Conservation (phyloP, 1,140 invertebrate genomes). For the Eubasilissa regina region DNA sequence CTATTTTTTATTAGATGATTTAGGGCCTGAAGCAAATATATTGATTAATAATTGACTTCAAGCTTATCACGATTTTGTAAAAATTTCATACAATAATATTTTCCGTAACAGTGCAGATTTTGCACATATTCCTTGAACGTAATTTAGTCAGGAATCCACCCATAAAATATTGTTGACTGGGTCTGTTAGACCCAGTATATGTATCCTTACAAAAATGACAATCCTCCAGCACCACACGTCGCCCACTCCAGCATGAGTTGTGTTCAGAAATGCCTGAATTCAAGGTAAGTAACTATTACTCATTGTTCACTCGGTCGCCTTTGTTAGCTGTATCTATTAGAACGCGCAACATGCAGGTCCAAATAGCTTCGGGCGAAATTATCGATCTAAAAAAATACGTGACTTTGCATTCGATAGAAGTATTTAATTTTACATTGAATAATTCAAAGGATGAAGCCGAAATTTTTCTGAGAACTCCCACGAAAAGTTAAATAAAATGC, state of each 20-base stretch:
- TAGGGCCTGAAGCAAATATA: too few species aligned
- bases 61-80: too few species aligned
- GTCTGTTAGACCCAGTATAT: too few species aligned
- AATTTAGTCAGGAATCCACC: too few species aligned
- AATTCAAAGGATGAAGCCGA: constrained; percentile 25
- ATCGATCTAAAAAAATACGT: constrained; percentile 47
- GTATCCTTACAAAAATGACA: constrained; percentile 7
- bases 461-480: constrained; percentile 29
- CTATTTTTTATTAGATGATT: too few species aligned
- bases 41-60: too few species aligned
- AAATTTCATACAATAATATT: too few species aligned
- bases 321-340: constrained; percentile 35
- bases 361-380: constrained; percentile 40
- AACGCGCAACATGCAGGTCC: constrained; percentile 22
- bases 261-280: constrained; percentile 18
- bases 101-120: too few species aligned
- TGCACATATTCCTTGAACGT: too few species aligned
- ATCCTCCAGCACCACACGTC: constrained; percentile 8
- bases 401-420: constrained; percentile 44
- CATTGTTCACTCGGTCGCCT: constrained; percentile 6
- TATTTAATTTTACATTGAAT: constrained; percentile 26
- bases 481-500: constrained; percentile 13
- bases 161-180: too few species aligned
- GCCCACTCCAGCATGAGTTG: background rate
- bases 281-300: constrained; percentile 59